A percentile compares a stretch with the other conserved stretches of the same genome.
phyloP scores from a whole-genome alignment of 2,797 vertebrate species.

The Hoplostethus atlanticus region DNA sequence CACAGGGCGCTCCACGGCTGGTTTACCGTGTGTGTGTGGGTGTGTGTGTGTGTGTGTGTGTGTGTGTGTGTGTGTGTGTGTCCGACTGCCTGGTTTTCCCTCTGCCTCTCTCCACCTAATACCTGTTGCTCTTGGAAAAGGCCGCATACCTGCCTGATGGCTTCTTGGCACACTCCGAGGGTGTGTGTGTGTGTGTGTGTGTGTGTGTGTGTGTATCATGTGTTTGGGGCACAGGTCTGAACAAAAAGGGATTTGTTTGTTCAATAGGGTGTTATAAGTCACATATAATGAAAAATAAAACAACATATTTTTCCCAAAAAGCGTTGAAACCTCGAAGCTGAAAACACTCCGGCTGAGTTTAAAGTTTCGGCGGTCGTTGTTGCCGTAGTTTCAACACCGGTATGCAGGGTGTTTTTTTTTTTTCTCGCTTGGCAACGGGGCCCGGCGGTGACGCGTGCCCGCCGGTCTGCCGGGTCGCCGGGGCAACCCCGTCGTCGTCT shows the following conservation, averaged over 20 bases:
- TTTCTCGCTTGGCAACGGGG: not conserved
- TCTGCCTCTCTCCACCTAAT: conserved; percentile 38
- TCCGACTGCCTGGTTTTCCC: conserved; percentile 23
- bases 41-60: conserved; percentile 41
- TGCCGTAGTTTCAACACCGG: too few species aligned
- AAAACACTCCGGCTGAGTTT: too few species aligned
- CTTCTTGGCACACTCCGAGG: conserved; percentile 46
- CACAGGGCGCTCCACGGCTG: conserved; percentile 2
- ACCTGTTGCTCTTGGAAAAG: conserved; percentile 40
- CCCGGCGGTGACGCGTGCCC: too few species aligned
- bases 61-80: conserved; percentile 24
- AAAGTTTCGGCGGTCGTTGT: too few species aligned
- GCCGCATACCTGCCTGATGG: conserved; percentile 60
- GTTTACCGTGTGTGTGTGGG: conserved; percentile 22
- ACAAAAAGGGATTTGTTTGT: conserved; percentile 54
- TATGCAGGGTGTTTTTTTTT: too few species aligned
- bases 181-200: conserved; percentile 17
- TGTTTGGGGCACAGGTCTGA: conserved; percentile 34
- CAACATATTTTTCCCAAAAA: not conserved
- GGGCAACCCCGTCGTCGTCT: not conserved
- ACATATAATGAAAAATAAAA: not conserved
- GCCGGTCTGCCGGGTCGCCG: conserved; percentile 4
- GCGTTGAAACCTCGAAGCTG: not conserved
- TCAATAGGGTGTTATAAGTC: not conserved
- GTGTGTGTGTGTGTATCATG: conserved; percentile 47